phyloP scores from a whole-genome alignment of 2,113 vertebrate genomes.

The Lathamus discolor region DNA sequence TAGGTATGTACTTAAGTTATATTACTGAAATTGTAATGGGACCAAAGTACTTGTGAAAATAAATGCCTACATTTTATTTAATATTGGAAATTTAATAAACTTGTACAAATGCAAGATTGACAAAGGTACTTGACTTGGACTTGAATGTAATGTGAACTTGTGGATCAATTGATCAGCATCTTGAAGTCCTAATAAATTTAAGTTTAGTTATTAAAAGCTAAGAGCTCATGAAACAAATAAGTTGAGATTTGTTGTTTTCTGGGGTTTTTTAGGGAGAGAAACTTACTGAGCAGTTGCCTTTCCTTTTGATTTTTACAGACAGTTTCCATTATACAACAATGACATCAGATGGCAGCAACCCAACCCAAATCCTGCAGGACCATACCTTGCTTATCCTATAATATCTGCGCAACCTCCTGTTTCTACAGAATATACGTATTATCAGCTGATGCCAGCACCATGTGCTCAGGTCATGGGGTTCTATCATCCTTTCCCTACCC shows the following conservation, averaged over 20 bases:
- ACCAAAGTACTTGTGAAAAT: neutral
- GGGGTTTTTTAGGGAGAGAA: neutral
- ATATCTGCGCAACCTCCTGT: constrained; percentile 92
- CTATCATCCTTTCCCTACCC: constrained; percentile 90
- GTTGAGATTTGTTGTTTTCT: neutral
- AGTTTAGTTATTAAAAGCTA: neutral
- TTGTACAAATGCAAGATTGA: neutral
- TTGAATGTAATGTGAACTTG: neutral
- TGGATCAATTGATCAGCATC: neutral
- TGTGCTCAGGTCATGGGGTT: constrained; percentile 98
- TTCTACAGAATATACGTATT: constrained; percentile 93
- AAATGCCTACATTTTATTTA: neutral
- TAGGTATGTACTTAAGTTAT: neutral
- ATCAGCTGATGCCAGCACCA: constrained; percentile 93
- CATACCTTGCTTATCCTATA: constrained; percentile 95
- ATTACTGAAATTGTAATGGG: neutral
- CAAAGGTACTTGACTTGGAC: neutral
- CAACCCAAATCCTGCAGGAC: constrained; percentile 84
- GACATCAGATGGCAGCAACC: constrained; percentile 97
- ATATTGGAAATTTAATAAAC: neutral
- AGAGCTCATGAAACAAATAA: neutral
- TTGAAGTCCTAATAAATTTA: neutral
- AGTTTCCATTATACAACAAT: constrained; percentile 90
- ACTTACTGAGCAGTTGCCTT: neutral
- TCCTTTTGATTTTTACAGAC: constrained; percentile 75